Percentiles rank a stretch among this genome's conserved stretches.
These are phyloP conservation scores for Moxostoma hubbsi DNA, from an alignment of 2,797 vertebrate species.

Conservation along the genomic window DNA sequence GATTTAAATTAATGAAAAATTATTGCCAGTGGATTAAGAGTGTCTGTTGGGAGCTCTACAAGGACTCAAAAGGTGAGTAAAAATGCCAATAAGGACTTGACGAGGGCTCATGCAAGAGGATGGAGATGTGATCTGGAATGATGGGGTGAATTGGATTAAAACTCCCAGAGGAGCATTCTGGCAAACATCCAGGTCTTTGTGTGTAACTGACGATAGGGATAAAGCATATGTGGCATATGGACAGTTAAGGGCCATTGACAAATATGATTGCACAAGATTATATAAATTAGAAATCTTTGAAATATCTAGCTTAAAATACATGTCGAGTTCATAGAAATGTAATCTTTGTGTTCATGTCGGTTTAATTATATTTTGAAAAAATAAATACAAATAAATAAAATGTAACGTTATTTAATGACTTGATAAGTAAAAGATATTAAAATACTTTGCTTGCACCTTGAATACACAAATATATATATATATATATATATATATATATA, in stretches of 20 bases:
- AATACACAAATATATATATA: no score
- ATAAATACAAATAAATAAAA: no score
- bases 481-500: no score
- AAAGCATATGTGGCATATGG: constrained; percentile 18
- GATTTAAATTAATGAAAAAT: constrained; percentile 54
- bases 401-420: no score
- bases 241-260: not conserved
- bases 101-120: constrained; percentile 49
- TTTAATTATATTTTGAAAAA: no score
- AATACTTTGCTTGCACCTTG: no score
- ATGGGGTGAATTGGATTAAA: constrained; percentile 45
- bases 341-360: no score
- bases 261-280: no score
- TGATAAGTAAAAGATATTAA: no score
- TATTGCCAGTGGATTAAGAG: constrained; percentile 48
- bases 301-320: no score
- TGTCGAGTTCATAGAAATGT: no score
- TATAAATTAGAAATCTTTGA: no score
- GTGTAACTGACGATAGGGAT: constrained; percentile 23
- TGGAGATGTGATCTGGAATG: constrained; percentile 37
- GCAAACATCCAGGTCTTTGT: constrained; percentile 23
- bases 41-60: constrained; percentile 37
- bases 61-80: constrained; percentile 35
- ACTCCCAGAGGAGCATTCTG: constrained; percentile 18
- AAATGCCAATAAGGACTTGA: constrained; percentile 42